Conservation (phyloP, 2,888 invertebrate genomes). For the Catocala fraxini region DNA sequence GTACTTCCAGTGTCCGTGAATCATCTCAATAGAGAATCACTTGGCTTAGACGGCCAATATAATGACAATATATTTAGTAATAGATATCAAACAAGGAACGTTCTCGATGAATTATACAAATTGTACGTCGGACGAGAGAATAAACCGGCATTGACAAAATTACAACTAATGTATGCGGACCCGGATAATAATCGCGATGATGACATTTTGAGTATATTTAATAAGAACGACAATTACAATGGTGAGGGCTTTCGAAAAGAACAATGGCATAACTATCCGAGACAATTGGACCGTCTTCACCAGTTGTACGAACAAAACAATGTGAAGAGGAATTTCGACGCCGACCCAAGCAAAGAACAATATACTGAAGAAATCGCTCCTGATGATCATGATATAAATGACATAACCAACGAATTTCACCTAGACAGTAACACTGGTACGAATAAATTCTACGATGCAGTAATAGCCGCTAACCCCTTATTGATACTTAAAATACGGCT, state of each 20-base stretch:
- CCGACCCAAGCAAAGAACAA: constrained; percentile 53
- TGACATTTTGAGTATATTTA: constrained; percentile 56
- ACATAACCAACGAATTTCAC: constrained; percentile 62
- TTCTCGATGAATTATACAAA: constrained; percentile 68
- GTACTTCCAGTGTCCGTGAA: constrained; percentile 70
- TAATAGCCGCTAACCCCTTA: constrained; percentile 67
- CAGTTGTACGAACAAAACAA: constrained; percentile 53
- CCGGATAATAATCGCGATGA: constrained; percentile 57
- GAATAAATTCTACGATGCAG: constrained; percentile 59
- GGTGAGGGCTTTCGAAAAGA: constrained; percentile 76
- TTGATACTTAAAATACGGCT: constrained; percentile 76
- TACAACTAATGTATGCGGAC: constrained; percentile 48
- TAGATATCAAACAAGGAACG: constrained; percentile 64
- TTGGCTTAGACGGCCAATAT: constrained; percentile 62
- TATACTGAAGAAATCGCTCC: constrained; percentile 48
- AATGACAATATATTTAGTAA: constrained; percentile 76
- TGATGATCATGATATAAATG: constrained; percentile 43
- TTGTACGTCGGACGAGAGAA: constrained; percentile 45
- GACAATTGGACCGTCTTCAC: constrained; percentile 78
- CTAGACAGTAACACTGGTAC: constrained; percentile 55
- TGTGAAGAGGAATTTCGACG: constrained; percentile 61
- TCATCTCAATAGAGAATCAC: constrained; percentile 60
- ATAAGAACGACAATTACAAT: constrained; percentile 64
- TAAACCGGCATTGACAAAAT: constrained; percentile 42
- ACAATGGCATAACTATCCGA: constrained; percentile 81